These are phyloP conservation scores for Oxyruncus cristatus DNA, from an alignment of 2,113 vertebrate genomes.

Conservation along the genomic window DNA sequence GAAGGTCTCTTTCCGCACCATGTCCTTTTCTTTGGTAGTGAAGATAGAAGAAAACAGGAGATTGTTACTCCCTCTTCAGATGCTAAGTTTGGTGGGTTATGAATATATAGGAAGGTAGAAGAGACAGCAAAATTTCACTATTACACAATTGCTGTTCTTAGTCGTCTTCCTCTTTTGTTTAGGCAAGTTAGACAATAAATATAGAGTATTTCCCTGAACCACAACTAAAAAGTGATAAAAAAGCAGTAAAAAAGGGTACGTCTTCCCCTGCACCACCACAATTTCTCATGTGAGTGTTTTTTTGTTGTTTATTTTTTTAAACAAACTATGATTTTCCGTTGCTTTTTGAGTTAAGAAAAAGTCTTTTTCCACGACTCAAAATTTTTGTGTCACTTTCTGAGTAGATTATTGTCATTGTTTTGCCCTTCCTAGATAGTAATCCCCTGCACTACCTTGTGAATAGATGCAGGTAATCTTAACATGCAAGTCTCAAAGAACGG, in stretches of 20 bases:
- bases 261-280: no score
- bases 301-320: background rate
- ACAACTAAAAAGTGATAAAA: background rate
- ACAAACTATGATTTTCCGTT: background rate
- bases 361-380: background rate
- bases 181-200: background rate
- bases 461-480: background rate
- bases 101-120: background rate
- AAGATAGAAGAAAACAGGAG: background rate
- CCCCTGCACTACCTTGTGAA: background rate
- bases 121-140: background rate
- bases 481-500: background rate
- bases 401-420: background rate
- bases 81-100: background rate
- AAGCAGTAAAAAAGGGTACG: accelerated
- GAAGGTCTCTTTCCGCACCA: background rate
- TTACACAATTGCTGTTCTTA: background rate
- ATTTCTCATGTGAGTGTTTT: accelerated
- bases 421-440: background rate
- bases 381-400: background rate
- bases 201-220: background rate
- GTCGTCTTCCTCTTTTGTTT: background rate
- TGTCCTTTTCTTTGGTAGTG: background rate
- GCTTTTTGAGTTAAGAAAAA: background rate
- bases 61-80: background rate